phyloP scores from a whole-genome alignment of 2,797 vertebrate genomes.

The Spinibarbus caldwelli region DNA sequence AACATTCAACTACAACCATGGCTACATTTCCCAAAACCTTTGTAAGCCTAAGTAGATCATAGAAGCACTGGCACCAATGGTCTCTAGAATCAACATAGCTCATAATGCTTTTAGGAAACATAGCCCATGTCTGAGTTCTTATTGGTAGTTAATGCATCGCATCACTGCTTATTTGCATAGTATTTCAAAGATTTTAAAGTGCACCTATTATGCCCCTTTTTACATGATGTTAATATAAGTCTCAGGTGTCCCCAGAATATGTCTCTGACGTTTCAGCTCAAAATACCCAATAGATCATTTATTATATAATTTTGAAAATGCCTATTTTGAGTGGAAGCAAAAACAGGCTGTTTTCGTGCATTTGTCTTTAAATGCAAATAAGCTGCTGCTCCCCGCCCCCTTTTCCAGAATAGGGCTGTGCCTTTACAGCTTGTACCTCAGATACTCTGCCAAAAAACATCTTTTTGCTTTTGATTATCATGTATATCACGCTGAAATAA shows the following conservation, averaged over 20 bases:
- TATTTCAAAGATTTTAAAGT: too few species aligned
- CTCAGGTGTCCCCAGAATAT: too few species aligned
- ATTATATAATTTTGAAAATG: too few species aligned
- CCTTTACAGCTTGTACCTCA: too few species aligned
- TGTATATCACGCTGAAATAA: not conserved
- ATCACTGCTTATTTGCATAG: not conserved
- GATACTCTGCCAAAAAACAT: not conserved
- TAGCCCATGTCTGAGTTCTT: not conserved
- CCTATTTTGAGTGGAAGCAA: not conserved
- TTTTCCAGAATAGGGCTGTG: too few species aligned
- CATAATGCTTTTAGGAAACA: not conserved
- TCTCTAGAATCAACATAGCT: too few species aligned
- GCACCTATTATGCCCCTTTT: too few species aligned
- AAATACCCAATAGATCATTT: too few species aligned
- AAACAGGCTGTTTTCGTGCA: not conserved
- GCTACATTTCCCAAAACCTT: not conserved
- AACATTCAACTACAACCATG: not conserved
- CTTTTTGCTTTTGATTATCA: not conserved
- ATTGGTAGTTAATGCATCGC: not conserved
- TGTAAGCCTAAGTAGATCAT: not conserved
- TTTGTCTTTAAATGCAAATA: not conserved
- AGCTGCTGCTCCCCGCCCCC: too few species aligned
- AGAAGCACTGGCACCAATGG: not conserved
- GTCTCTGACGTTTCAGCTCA: too few species aligned
- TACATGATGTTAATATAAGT: too few species aligned